Evolutionary conservation across 2,797 vertebrate species (phyloP).

Genomic region (Scomberomorus guttatus): DNA sequence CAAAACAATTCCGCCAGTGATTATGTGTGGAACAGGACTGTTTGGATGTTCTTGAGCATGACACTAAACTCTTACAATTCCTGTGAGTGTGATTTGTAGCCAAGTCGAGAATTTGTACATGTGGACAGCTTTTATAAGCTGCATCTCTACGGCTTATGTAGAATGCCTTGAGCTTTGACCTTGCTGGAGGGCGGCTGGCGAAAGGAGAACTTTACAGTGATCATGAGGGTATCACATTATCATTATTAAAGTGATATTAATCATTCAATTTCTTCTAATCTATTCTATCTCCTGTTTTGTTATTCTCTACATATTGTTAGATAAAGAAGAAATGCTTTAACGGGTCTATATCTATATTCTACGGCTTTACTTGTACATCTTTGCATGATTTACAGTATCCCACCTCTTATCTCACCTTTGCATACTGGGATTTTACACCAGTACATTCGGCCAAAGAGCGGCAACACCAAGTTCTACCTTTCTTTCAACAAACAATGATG

Average conservation of each 20-base stretch:
- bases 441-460: background rate
- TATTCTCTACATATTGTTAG: background rate
- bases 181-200: slow-evolving; percentile 6
- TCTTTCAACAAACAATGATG: background rate
- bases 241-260: slow-evolving; percentile 20
- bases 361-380: no score
- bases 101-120: background rate
- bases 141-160: background rate
- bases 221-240: slow-evolving; percentile 27
- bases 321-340: slow-evolving; percentile 25
- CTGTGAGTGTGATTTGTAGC: background rate
- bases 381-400: no score
- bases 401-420: background rate
- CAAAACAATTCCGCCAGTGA: background rate
- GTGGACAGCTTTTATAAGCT: background rate
- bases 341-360: background rate
- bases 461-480: background rate
- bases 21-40: background rate
- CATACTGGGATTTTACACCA: slow-evolving; percentile 4
- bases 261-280: no score
- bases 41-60: background rate
- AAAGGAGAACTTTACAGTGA: slow-evolving; percentile 17
- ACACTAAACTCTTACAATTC: background rate
- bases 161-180: slow-evolving; percentile 20
- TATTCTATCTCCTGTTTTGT: no score